These are phyloP conservation scores for Brachynemurus nebulosus DNA, from an alignment of 2,888 invertebrate species.

Conservation along the genomic window DNA sequence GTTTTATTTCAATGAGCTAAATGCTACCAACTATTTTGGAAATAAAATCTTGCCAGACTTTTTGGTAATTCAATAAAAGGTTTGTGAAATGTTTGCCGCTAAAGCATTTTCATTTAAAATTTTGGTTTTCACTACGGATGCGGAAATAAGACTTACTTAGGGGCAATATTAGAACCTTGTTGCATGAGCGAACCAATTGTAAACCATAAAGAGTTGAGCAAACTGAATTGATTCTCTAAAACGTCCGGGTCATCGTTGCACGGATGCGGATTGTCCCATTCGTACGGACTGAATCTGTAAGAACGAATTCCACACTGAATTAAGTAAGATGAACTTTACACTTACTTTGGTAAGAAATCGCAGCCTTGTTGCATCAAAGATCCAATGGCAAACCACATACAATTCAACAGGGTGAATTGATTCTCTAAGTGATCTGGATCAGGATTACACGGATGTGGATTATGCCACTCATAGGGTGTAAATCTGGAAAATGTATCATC, in stretches of 20 bases:
- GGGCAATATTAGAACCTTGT: conserved; percentile 85
- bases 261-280: conserved; percentile 82
- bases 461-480: conserved; percentile 93
- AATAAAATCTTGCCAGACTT: too few relatives aligned
- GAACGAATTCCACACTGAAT: conserved; percentile 17
- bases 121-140: too few relatives aligned
- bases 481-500: too few relatives aligned
- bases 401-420: conserved; percentile 84
- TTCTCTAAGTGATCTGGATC: conserved; percentile 73
- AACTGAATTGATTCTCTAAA: conserved; percentile 80
- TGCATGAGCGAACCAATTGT: conserved; percentile 86
- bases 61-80: too few relatives aligned
- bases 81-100: too few relatives aligned
- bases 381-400: conserved; percentile 95
- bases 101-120: too few relatives aligned
- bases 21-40: too few relatives aligned
- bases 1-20: too few relatives aligned
- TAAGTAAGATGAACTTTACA: conserved; percentile 20
- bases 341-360: conserved; percentile 89
- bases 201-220: conserved; percentile 90
- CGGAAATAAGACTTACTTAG: conserved; percentile 68
- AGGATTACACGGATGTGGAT: conserved; percentile 73
- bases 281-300: conserved; percentile 80
- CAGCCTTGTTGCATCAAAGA: conserved; percentile 93
- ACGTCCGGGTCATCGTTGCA: conserved; percentile 74